Conservation (phyloP, 2,888 invertebrate species). For the Ctenicera cuprea region DNA sequence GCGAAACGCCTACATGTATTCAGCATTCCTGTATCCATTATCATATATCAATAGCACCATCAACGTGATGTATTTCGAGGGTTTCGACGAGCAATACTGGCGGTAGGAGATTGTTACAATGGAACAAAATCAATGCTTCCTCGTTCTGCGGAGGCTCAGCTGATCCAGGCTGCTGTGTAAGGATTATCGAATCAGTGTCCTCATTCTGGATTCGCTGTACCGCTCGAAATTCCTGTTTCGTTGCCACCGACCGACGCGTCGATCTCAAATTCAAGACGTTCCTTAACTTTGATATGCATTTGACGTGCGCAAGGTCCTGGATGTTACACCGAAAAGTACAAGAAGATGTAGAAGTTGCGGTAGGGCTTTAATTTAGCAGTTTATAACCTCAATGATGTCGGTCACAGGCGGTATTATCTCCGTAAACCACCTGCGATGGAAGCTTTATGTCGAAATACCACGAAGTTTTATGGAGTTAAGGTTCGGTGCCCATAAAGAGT, state of each 20-base stretch:
- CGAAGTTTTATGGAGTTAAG: background rate
- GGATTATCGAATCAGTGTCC: constrained; percentile 38
- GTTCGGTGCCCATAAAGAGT: background rate
- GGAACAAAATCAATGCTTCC: constrained; percentile 23
- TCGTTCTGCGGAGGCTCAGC: constrained; percentile 26
- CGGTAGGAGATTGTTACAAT: constrained; percentile 24
- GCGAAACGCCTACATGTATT: constrained; percentile 8
- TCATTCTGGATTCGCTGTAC: constrained; percentile 32
- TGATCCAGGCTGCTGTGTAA: constrained; percentile 22
- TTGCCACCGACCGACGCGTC: background rate
- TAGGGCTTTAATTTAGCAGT: constrained; percentile 3
- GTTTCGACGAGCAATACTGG: background rate
- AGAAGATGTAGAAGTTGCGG: constrained; percentile 12
- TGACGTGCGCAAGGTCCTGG: constrained; percentile 17
- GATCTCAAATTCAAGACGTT: constrained; percentile 8
- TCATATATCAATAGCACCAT: constrained; percentile 24
- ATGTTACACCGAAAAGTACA: constrained; percentile 3
- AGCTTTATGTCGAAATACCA: background rate
- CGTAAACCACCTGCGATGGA: background rate
- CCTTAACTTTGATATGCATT: constrained; percentile 22
- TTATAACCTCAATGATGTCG: background rate
- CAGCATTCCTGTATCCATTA: constrained; percentile 7
- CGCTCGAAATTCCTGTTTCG: constrained; percentile 26
- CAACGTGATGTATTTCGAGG: constrained; percentile 19
- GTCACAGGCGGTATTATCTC: background rate